Evolutionary conservation across 1,140 invertebrate genomes (phyloP), one percentile per base, ranked within the genome.

Genomic region (Drosophila funebris): DNA sequence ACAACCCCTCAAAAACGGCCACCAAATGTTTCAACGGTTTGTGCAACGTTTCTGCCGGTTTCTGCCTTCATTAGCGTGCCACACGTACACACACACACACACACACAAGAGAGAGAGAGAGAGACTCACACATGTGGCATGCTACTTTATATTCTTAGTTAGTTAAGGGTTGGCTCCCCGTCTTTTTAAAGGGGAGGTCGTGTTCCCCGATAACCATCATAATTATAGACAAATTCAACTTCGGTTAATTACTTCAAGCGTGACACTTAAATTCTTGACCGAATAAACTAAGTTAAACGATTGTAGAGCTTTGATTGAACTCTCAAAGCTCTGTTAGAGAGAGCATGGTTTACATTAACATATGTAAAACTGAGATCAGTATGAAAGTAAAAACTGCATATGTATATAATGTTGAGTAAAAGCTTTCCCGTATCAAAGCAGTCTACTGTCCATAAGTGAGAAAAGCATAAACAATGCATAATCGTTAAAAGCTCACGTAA

Each of bases 211-310:
- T 63, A 50, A 18, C 60, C 31, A 36, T 57, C 48, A 71, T 77
- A 82, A 82, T 78, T 50, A 66, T 70, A 76, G 60, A 64, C 69
- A 39, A 76, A 75, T 24, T 46, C 57, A 57, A 39, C 73, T 61
- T 56, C 48, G 29, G 33, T 44, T 56, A 46, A 53, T 44, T 66
- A 44, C 31, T 11, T 54, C 11, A 5, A 54, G 18, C 18, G 52
- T 48, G 46, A 24, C 24, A 29, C 46, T 13, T 14, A 29, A 29
- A 48, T n/a, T 29, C 14, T 31, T 52, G 29, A 31, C 48, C 29
- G 20, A 4, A 48, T 14, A 48, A 13, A 2, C 13, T n/a, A n/a
- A 6, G 6, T 48, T 29, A 48, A 48, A 14, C 14, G 3, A 4
- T 36, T 36, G 31, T 11, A n/a, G n/a, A 13, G n/a, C 4, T 4